Evolutionary conservation across 2,113 vertebrate genomes (phyloP), one percentile per base, ranked within the genome.

Genomic region (Gasterosteus nipponicus): DNA sequence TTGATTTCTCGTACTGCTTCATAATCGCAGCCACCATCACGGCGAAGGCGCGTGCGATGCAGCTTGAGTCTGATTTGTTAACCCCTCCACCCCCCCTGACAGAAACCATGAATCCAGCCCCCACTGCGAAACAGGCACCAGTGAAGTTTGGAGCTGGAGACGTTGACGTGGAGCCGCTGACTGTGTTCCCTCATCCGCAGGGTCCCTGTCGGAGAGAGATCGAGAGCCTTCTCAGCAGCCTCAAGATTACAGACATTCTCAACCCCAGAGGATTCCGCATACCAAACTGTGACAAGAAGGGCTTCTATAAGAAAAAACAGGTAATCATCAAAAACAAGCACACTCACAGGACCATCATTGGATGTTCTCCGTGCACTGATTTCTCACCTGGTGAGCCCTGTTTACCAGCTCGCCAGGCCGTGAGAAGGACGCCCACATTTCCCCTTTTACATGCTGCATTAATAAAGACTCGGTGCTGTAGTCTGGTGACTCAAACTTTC

Each of bases 251-350:
- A 75, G 95, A 96, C 69, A 93, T 95, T 69, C 93, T 98, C 82
- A 96, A 95, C 86, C 96, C 96, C 35, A 89, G 94, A 85, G 95
- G 95, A 16, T 89, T 98, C 79, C 96, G 96, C 92, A 97, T 99
- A 88, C 97, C 97, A 80, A 99, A 99, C 92, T 99, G 97, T 86
- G 97, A 99, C 93, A 97, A 96, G 91, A 98, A 96, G 82, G 97
- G 97, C 1, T 99, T 98, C 89, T 99, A 99, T 90, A 98, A 98
- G 95, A 98, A 96, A 92, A 99, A 97, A 72, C 97, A 99, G 95
- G 97, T 98, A 86, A 38, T 6, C 35, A 7, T 6, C 35, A 38
- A 38, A 4, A 58, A 6, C 33, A 53, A 16, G 19, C 41, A 64
- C 63, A 59, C 59, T 22, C 44, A 39, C 1, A 31, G 5, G 15